phyloP scores from a whole-genome alignment of 2,797 vertebrate species.

The Tachyglossus aculeatus region DNA sequence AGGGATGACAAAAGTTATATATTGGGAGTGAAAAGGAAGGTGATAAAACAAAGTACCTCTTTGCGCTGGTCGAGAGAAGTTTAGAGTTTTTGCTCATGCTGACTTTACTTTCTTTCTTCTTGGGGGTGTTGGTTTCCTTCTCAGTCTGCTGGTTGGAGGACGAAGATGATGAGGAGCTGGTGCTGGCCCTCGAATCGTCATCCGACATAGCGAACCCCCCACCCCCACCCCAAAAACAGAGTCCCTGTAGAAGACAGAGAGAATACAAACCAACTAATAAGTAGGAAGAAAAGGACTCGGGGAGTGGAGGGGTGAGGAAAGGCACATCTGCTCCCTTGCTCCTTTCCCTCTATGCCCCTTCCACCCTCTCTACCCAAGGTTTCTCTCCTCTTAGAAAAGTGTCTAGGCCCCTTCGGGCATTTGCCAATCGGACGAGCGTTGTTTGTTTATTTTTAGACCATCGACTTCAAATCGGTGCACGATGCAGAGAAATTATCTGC shows the following conservation, averaged over 20 bases:
- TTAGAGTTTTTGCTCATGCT: slow-evolving; percentile 98
- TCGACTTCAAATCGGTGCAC: not conserved
- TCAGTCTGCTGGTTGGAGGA: slow-evolving; percentile 90
- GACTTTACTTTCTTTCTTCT: slow-evolving; percentile 93
- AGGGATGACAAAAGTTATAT: too few relatives aligned
- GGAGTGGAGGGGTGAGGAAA: too few relatives aligned
- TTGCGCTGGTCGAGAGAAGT: slow-evolving; percentile 94
- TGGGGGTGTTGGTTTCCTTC: slow-evolving; percentile 80
- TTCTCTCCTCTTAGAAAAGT: too few relatives aligned
- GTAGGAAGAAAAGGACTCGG: slow-evolving; percentile 10
- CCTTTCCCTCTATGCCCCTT: too few relatives aligned
- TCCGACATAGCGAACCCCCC: slow-evolving; percentile 91
- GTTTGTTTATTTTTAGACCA: slow-evolving; percentile 12
- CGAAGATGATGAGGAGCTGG: slow-evolving; percentile 92
- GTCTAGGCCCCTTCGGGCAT: slow-evolving; percentile 4
- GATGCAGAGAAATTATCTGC: not conserved
- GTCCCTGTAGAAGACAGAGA: slow-evolving; percentile 67
- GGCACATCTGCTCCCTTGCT: too few relatives aligned
- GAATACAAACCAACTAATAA: slow-evolving; percentile 56
- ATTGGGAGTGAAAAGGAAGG: too few relatives aligned
- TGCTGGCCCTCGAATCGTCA: slow-evolving; percentile 97
- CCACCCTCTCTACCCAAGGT: too few relatives aligned
- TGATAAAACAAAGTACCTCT: slow-evolving; percentile 82
- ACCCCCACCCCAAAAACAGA: slow-evolving; percentile 75
- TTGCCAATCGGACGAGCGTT: not conserved